Conservation (phyloP, 92 coral and sea anemone species). For the Ricordea florida region DNA sequence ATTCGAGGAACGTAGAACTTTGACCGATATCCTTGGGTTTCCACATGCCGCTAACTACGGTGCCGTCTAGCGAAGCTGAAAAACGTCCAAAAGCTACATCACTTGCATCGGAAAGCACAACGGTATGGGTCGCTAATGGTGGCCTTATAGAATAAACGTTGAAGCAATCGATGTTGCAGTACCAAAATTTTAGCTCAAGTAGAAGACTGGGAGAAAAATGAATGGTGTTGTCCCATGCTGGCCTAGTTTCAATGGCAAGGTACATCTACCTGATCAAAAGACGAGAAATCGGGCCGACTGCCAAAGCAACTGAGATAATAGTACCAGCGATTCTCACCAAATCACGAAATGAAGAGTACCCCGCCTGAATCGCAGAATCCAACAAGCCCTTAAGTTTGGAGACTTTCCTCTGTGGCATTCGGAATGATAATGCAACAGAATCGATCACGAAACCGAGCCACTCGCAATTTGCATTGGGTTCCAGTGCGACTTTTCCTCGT, state of each 20-base stretch:
- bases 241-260: slow-evolving; percentile 28
- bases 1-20: slow-evolving; percentile 46
- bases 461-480: slow-evolving; percentile 60
- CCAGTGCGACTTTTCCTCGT: slow-evolving; percentile 68
- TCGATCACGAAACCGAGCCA: slow-evolving; percentile 70
- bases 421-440: slow-evolving; percentile 51
- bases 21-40: slow-evolving; percentile 9
- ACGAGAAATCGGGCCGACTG: slow-evolving; percentile 61
- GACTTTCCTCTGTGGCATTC: slow-evolving; percentile 51
- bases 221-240: slow-evolving; percentile 31
- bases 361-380: slow-evolving; percentile 21
- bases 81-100: slow-evolving; percentile 57
- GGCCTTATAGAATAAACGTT: slow-evolving; percentile 39
- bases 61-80: slow-evolving; percentile 28
- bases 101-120: slow-evolving; percentile 62
- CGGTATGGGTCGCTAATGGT: neutral
- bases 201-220: slow-evolving; percentile 20
- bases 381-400: slow-evolving; percentile 33
- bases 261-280: slow-evolving; percentile 67
- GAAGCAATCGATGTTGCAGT: slow-evolving; percentile 20
- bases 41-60: slow-evolving; percentile 37
- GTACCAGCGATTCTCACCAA: slow-evolving; percentile 60
- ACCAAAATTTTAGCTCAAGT: slow-evolving; percentile 58
- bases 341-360: slow-evolving; percentile 28
- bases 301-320: slow-evolving; percentile 40